These are phyloP conservation scores for Phyllotis vaccarum DNA, from an alignment of 2,797 vertebrate genomes.

Conservation along the genomic window DNA sequence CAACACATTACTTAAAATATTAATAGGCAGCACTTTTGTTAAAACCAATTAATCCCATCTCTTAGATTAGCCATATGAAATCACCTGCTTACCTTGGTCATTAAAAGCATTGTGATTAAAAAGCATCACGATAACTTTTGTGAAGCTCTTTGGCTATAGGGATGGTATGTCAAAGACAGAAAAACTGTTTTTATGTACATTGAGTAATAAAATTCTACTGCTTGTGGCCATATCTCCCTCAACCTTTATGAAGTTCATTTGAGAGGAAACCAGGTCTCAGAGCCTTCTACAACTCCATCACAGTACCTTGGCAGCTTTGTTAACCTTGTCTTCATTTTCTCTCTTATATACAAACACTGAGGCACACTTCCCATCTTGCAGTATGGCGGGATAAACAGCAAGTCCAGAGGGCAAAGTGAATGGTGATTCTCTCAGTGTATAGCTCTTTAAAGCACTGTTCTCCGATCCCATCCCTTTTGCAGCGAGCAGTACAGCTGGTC, in stretches of 20 bases:
- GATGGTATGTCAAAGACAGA: not conserved
- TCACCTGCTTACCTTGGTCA: not conserved
- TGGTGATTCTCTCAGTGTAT: slow-evolving; percentile 89
- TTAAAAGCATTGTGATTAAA: not conserved
- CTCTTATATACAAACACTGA: slow-evolving; percentile 96
- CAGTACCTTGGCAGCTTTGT: slow-evolving; percentile 96
- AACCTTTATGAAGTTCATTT: not conserved
- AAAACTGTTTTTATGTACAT: not conserved
- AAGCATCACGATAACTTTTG: not conserved
- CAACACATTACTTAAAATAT: not conserved
- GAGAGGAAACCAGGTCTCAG: not conserved
- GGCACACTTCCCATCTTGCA: slow-evolving; percentile 92
- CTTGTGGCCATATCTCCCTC: not conserved
- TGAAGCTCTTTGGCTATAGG: not conserved
- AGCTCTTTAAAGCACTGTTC: slow-evolving; percentile 94
- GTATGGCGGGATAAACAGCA: slow-evolving; percentile 91
- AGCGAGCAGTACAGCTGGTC: not conserved
- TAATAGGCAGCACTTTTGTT: not conserved
- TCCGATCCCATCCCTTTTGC: slow-evolving; percentile 94
- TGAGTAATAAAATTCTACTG: not conserved
- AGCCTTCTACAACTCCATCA: not conserved
- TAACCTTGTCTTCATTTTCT: slow-evolving; percentile 96
- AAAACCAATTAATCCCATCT: not conserved
- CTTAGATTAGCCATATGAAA: not conserved
- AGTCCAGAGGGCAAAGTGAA: slow-evolving; percentile 92